Base-by-base conservation (phyloP, 2,888 invertebrate species). In the Catocala nupta region DNA sequence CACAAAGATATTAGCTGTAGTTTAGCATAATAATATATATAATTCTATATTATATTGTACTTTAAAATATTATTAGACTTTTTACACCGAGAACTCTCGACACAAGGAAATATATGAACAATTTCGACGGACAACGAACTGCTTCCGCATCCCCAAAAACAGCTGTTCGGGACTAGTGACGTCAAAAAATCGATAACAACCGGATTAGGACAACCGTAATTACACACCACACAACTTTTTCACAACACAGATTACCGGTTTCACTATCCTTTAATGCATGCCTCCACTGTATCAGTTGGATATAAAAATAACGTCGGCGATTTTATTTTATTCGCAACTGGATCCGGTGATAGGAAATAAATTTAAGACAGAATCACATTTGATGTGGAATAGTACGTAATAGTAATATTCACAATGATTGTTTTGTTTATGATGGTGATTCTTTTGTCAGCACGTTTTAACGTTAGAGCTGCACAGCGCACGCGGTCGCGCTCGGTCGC, bases 141-240 rank as follows among this genome's bases (percentile, higher is more conserved):
- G 80, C 82, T 85, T 87, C 82, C 87, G 86, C 81, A 84, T 87
- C 86, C 84, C 83, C 78, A 81, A 86, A 25, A 92, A 88, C 93
- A 94, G 93, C 93, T 94, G 93, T 91, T 92, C 78, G 80, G 77
- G 81, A 81, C 65, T 81, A 82, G 84, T 86, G 85, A 85, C 79
- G 86, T 81, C 81, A 71, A 83, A 84, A 86, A 92, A 93, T 93
- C 93, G 86, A 93, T 93, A 92, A 81, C 84, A 79, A 82, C 83
- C 84, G 82, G 77, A 82, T 80, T 73, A 77, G 79, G 80, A 82
- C 82, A 82, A 86, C 78, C 81, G 81, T 82, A 76, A 85, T 83
- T 81, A 79, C 71, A 85, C 84, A 82, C 75, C 78, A 83, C 88
- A 85, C 81, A 83, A 81, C 80, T 85, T 84, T 74, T 85, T 86